Conservation (phyloP, 2,797 vertebrate species). For the Aldrovandia affinis region DNA sequence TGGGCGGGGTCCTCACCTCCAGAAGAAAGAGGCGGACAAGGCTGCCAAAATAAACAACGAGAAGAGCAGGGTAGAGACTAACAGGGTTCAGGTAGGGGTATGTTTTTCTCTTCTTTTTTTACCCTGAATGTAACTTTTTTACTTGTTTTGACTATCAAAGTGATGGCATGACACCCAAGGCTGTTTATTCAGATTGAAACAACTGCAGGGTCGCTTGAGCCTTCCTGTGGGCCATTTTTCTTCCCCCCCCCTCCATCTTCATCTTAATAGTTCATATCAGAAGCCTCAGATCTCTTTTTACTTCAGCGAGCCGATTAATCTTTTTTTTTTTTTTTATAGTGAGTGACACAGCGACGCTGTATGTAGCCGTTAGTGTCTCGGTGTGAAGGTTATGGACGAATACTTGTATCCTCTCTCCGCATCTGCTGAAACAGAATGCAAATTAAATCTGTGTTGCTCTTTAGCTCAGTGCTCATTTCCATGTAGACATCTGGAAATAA, state of each 20-base stretch:
- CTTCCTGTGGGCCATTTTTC: not conserved
- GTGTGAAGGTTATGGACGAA: not conserved
- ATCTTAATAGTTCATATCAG: not conserved
- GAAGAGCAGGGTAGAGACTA: slow-evolving; percentile 71
- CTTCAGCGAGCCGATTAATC: not conserved
- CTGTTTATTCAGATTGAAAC: not conserved
- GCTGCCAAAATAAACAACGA: slow-evolving; percentile 57
- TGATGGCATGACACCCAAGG: not conserved
- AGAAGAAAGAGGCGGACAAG: slow-evolving; percentile 72
- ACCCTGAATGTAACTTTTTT: not conserved
- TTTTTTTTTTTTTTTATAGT: slow-evolving; percentile 7
- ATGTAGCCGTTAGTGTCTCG: not conserved
- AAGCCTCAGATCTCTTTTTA: not conserved
- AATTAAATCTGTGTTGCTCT: not conserved
- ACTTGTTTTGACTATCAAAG: not conserved
- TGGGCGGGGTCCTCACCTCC: slow-evolving; percentile 75
- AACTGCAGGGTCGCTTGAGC: not conserved
- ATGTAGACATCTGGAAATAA: not conserved
- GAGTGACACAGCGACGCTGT: not conserved
- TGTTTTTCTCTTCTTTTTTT: not conserved
- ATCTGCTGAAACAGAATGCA: not conserved
- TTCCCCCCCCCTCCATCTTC: not conserved
- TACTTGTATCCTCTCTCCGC: not conserved
- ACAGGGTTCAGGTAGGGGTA: slow-evolving; percentile 71
- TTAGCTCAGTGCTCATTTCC: not conserved